phyloP scores from a whole-genome alignment of 2,113 vertebrate genomes.

The Zosterops pallidus region DNA sequence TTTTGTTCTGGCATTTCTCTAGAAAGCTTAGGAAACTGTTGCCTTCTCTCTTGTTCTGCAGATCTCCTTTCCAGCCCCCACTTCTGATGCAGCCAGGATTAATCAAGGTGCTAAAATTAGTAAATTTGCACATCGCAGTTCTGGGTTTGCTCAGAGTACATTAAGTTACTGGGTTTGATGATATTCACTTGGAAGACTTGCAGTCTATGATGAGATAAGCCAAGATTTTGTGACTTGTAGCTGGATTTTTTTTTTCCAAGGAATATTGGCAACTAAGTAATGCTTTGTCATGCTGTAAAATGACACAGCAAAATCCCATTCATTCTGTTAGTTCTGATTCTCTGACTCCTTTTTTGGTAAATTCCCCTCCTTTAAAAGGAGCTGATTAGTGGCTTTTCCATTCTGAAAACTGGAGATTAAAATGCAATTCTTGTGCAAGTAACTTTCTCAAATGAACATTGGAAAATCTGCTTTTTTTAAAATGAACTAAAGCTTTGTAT shows the following conservation, averaged over 20 bases:
- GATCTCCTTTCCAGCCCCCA: background rate
- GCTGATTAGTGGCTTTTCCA: background rate
- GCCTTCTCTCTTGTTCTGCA: background rate
- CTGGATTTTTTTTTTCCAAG: background rate
- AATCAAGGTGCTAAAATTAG: background rate
- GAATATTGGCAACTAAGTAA: background rate
- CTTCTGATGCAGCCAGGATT: background rate
- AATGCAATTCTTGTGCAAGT: background rate
- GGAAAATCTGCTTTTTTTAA: background rate
- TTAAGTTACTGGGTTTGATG: background rate
- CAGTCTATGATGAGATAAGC: background rate
- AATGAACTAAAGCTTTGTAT: background rate
- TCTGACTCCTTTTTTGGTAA: background rate
- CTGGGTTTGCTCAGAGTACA: background rate
- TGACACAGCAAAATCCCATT: background rate
- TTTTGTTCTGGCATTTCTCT: background rate
- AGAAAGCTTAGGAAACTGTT: background rate
- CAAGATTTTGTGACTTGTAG: background rate
- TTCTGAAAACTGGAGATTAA: background rate
- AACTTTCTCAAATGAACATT: background rate
- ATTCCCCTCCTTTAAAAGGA: background rate
- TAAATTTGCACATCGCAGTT: background rate
- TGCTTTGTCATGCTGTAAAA: background rate
- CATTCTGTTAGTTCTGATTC: background rate
- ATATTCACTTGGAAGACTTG: background rate